A percentile compares a stretch with the other conserved stretches of the same genome.
Evolutionary conservation across 37 sponge, comb jelly and placozoan species (phyloP).

Genomic region (Lycopodina hypogea): DNA sequence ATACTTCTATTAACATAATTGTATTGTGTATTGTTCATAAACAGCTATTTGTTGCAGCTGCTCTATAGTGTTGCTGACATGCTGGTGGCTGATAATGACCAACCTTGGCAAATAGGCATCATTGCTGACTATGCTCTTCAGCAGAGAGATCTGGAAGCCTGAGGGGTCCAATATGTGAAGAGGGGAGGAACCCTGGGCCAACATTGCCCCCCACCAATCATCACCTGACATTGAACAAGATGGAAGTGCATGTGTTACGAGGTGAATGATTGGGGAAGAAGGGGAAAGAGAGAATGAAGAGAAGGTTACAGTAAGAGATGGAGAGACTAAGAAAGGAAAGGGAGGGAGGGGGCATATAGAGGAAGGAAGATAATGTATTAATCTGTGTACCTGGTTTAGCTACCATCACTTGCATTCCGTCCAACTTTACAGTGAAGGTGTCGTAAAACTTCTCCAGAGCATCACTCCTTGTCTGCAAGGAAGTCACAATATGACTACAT

Average conservation of each 20-base stretch:
- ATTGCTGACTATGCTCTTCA: slow-evolving; percentile 57
- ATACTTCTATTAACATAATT: no score
- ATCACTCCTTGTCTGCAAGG: neutral
- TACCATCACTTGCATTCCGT: slow-evolving; percentile 63
- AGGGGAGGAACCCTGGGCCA: slow-evolving; percentile 7
- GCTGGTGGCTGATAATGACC: neutral
- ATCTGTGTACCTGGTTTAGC: slow-evolving; percentile 50
- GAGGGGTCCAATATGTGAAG: slow-evolving; percentile 62
- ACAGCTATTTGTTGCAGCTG: no score
- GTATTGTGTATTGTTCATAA: no score
- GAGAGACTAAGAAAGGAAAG: no score
- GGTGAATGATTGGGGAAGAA: neutral
- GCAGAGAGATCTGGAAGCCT: slow-evolving; percentile 43
- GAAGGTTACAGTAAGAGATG: no score
- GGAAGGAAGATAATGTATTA: neutral
- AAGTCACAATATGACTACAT: no score
- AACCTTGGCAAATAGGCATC: slow-evolving; percentile 71
- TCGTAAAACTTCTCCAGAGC: slow-evolving; percentile 50
- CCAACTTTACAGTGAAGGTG: slow-evolving; percentile 56
- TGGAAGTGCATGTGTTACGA: neutral
- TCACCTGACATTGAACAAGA: slow-evolving; percentile 31
- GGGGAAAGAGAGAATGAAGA: neutral
- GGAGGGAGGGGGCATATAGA: no score
- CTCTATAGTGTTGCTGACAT: neutral
- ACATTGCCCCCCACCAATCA: slow-evolving; percentile 53